Conservation (phyloP, 2,888 invertebrate genomes). For the Notodonta ziczac region DNA sequence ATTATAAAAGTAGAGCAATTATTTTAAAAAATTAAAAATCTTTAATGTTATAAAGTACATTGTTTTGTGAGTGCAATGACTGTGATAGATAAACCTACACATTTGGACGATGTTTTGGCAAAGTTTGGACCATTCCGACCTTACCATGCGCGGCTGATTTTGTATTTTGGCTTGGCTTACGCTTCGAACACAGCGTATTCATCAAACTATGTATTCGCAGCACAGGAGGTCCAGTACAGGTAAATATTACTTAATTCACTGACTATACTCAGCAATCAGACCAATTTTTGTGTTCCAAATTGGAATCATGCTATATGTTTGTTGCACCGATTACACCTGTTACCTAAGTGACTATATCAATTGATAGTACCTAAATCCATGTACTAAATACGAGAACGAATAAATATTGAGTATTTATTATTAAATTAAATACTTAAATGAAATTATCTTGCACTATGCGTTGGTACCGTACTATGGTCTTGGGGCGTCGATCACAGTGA, state of each 20-base stretch:
- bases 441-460: too few species aligned
- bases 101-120: slow-evolving; percentile 67
- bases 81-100: slow-evolving; percentile 17
- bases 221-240: slow-evolving; percentile 84
- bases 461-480: too few species aligned
- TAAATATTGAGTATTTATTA: too few species aligned
- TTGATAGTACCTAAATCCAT: too few species aligned
- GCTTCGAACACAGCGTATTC: slow-evolving; percentile 85
- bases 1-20: not conserved
- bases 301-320: too few species aligned
- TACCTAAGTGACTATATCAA: too few species aligned
- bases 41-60: not conserved
- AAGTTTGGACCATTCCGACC: slow-evolving; percentile 82
- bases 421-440: too few species aligned
- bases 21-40: not conserved
- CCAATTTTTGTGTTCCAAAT: too few species aligned
- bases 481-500: too few species aligned
- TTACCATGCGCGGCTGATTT: slow-evolving; percentile 83
- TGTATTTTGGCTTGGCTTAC: slow-evolving; percentile 83
- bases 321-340: too few species aligned
- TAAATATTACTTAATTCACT: slow-evolving; percentile 7
- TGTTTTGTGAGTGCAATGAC: slow-evolving; percentile 1
- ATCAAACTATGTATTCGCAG: slow-evolving; percentile 87
- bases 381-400: too few species aligned
- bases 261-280: too few species aligned